A percentile compares a stretch with the other conserved stretches of the same genome.
These are phyloP conservation scores for Baryphthengus martii DNA, from an alignment of 2,113 vertebrate species.

Conservation along the genomic window DNA sequence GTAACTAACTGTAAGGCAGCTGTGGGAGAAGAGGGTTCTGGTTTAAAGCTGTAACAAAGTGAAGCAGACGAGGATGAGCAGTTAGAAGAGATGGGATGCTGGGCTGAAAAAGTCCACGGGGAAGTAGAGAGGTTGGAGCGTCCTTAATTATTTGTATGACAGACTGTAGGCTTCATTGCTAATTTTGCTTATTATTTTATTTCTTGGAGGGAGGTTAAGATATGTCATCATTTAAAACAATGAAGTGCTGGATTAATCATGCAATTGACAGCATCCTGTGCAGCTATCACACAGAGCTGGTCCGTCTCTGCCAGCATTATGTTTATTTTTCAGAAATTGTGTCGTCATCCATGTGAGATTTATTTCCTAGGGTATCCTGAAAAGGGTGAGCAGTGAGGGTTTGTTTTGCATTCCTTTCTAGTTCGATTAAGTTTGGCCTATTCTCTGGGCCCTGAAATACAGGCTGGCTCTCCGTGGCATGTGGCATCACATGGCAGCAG, in stretches of 20 bases:
- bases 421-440: neutral
- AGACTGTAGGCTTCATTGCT: neutral
- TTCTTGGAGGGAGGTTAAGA: neutral
- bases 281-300: neutral
- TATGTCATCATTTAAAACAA: neutral
- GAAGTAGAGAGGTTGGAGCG: neutral
- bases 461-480: neutral
- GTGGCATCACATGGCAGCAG: neutral
- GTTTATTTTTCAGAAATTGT: neutral
- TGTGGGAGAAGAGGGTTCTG: neutral
- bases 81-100: neutral
- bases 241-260: neutral
- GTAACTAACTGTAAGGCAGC: neutral
- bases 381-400: neutral
- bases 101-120: neutral
- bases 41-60: neutral
- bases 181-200: neutral
- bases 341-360: accelerated
- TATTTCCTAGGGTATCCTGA: neutral
- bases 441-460: neutral
- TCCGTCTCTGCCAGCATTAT: neutral
- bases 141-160: neutral
- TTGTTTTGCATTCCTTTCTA: neutral
- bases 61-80: neutral
- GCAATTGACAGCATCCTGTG: neutral